Base-by-base conservation (phyloP, 1,140 invertebrate species). In the Hormaphis cornu region DNA sequence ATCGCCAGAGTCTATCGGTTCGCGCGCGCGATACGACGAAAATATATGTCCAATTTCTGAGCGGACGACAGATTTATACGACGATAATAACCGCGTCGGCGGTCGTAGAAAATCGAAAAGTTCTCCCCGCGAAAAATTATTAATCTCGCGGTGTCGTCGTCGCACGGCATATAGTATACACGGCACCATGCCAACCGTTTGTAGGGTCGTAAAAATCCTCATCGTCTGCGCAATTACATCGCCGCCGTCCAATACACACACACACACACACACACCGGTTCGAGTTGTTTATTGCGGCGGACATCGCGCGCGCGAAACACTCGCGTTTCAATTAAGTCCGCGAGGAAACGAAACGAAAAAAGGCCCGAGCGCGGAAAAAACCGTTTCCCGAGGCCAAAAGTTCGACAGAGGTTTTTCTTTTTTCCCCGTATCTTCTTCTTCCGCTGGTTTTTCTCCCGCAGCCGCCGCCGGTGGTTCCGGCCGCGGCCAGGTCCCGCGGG, bases 211-310 rank as follows among this genome's bases (percentile, higher is more conserved):
- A 66, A 66, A 66, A 66, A 50, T 28, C 61, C 44, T n/a, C n/a
- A n/a, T n/a, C n/a, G n/a, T n/a, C n/a, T n/a, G n/a, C 44, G 61
- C 61, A 66, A 66, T 66, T 66, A 66, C 61, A 66, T 66, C 42
- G 61, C n/a, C n/a, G 44, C 44, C 26, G 14, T 50, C 28, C 44
- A 24, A 46, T 46, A 10, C 4, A 46, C 42, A 37, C 7, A 37
- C n/a, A 10, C 12, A 46, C 18, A 46, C 16, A 40, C 37, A 40
- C 37, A 40, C n/a, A n/a, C n/a, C n/a, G n/a, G n/a, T 58, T 40
- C 24, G 40, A 58, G 54, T 58, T 58, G 54, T 58, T 58, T 58
- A 61, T 61, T 61, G 40, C 58, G 12, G 53, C 10, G 30, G 30
- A 22, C 56, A 22, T 58, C 9, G 18, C 56, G 35, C n/a, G n/a